A percentile compares a stretch with the other conserved stretches of the same genome.
Evolutionary conservation across 2,797 vertebrate genomes (phyloP).

Genomic region (Brachymystax lenok): DNA sequence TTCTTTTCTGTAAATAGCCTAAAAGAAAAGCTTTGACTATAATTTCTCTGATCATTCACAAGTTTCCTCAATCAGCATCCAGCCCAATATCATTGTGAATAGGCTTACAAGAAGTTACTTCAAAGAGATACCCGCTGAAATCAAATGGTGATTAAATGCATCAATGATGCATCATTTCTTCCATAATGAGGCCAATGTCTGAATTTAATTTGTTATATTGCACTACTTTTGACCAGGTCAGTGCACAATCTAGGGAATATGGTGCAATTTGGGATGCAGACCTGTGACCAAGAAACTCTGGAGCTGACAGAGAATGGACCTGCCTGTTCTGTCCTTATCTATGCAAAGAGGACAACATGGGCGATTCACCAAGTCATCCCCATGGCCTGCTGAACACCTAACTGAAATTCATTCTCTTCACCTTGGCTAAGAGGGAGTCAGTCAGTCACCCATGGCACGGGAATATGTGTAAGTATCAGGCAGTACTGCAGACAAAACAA

Average conservation of each 20-base stretch:
- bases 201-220: no score
- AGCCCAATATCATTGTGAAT: no score
- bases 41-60: no score
- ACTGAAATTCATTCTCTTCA: neutral
- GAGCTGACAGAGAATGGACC: conserved; percentile 7
- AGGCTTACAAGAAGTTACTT: no score
- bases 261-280: neutral
- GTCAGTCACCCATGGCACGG: neutral
- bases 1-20: no score
- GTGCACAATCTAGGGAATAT: neutral
- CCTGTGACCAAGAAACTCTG: neutral
- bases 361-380: neutral
- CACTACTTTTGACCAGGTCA: no score
- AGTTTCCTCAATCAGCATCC: no score
- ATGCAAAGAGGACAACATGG: neutral
- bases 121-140: no score
- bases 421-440: conserved; percentile 1
- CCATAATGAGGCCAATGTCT: no score
- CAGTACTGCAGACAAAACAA: conserved; percentile 3
- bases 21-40: no score
- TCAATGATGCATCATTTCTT: no score
- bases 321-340: neutral
- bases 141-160: no score
- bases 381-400: neutral
- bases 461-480: neutral